Base-by-base conservation (phyloP, 2,888 invertebrate genomes). In the Chymomyza procnemis region DNA sequence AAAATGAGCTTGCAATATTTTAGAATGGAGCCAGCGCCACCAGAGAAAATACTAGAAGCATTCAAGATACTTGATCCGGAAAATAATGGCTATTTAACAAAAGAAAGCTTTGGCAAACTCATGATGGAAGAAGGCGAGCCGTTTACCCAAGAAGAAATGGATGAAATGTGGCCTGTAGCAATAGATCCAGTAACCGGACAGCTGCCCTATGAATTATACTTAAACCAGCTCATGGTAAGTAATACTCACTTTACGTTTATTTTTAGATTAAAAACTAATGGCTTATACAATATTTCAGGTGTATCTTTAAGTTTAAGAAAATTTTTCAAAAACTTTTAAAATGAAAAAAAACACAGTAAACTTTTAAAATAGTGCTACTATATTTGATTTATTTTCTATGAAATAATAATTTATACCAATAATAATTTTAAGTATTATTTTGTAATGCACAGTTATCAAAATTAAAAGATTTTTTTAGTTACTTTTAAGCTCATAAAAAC, bases 111-210 rank as follows among this genome's bases (percentile, higher is more conserved):
- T 74, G 92, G 94, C 12, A 94, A 95, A 79, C 93, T 95, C 16
- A 95, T 98, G 93, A 94, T 95, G 88, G 96, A 97, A 91, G 95
- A 97, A 89, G 98, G 98, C 0, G 98, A 98, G 90, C 96, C 96
- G 0, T 97, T 98, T 85, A 95, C 95, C 1, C 94, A 93, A 91
- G 97, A 98, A 89, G 98, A 98, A 92, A 92, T 97, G 63, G 96
- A 97, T 67, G 97, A 98, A 91, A 97, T 97, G 97, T 94, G 97
- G 92, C 95, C 95, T 69, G 93, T 95, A 4, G 97, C 97, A 0
- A 92, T 97, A 50, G 96, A 97, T 90, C 95, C 96, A 0, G 94
- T 95, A 55, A 95, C 96, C 0, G 94, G 95, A 73, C 94, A 93
- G 50, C 94, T 98, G 73, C 94, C 96, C 46, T 98, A 97, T 89